These are phyloP conservation scores for Scleropages formosus DNA, from an alignment of 2,797 vertebrate species.

Conservation along the genomic window DNA sequence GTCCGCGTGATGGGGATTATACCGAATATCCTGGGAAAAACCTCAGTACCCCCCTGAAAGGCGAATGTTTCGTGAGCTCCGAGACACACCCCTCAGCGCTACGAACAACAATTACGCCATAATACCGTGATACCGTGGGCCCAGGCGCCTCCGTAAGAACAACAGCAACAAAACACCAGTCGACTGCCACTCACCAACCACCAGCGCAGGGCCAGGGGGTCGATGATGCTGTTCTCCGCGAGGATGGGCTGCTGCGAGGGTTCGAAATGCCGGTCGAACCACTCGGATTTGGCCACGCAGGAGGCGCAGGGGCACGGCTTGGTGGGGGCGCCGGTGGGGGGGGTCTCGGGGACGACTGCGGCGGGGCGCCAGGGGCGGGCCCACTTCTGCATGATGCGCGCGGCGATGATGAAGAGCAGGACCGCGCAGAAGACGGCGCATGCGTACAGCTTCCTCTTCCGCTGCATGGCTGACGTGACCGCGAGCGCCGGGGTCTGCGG, in stretches of 20 bases:
- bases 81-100: too few relatives aligned
- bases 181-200: slow-evolving; percentile 69
- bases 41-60: too few relatives aligned
- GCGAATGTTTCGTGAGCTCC: too few relatives aligned
- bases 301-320: slow-evolving; percentile 57
- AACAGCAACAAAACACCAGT: too few relatives aligned
- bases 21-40: too few relatives aligned
- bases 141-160: too few relatives aligned
- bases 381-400: slow-evolving; percentile 57
- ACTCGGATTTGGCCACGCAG: slow-evolving; percentile 61
- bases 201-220: slow-evolving; percentile 56
- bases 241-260: slow-evolving; percentile 61
- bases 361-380: slow-evolving; percentile 23
- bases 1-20: too few relatives aligned
- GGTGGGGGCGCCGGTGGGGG: neutral
- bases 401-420: slow-evolving; percentile 66
- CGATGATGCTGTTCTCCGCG: slow-evolving; percentile 43
- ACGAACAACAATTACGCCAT: too few relatives aligned
- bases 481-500: neutral
- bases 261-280: slow-evolving; percentile 67
- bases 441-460: slow-evolving; percentile 52
- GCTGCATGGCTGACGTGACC: slow-evolving; percentile 40
- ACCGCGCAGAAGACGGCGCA: slow-evolving; percentile 44
- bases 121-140: too few relatives aligned
- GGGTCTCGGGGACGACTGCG: neutral